Base-by-base conservation (phyloP, 2,888 invertebrate species). In the Amphipyra berbera region DNA sequence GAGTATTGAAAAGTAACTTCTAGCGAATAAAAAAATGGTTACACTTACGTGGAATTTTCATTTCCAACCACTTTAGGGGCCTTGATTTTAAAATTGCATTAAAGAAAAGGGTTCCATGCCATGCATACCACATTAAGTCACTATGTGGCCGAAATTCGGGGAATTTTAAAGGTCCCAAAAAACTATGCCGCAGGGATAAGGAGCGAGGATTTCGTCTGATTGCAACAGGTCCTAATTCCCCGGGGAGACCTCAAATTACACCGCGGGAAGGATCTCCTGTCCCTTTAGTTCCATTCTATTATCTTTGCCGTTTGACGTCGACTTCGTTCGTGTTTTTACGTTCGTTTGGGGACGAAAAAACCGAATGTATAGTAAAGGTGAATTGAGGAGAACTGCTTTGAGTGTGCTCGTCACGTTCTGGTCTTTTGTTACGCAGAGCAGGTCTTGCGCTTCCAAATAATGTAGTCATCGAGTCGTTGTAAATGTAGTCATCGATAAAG, bases 221-320 rank as follows among this genome's bases (percentile, higher is more conserved):
- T 66, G 72, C 67, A 72, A 69, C 67, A 69, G 68, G 73, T 69
- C 35, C 10, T 41, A 52, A 49, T 48, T 45, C 42, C 49, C 42
- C 6, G 6, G 1, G 1, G 46, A 41, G 48, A 59, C 42, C 21
- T 44, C 46, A 54, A 69, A 60, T 72, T 52, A 52, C 40, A 58
- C 50, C 50, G 37, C 45, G 60, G 49, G 47, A 47, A 59, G 38
- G 38, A 13, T 5, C 30, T 45, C 33, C n/a, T 45, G 15, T 45
- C 59, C 49, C 14, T 68, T 58, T 15, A 50, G 48, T 59, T 41
- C 40, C 44, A 53, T 40, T 44, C n/a, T 45, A 48, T 65, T 65
- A 52, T 52, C n/a, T 14, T 0, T 21, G 38, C 40, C 57, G 49
- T 70, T 64, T 68, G 71, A 50, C 35, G 57, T 50, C 6, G 13